Conservation (phyloP, 2,113 vertebrate species). For the Stigmatopora nigra region DNA sequence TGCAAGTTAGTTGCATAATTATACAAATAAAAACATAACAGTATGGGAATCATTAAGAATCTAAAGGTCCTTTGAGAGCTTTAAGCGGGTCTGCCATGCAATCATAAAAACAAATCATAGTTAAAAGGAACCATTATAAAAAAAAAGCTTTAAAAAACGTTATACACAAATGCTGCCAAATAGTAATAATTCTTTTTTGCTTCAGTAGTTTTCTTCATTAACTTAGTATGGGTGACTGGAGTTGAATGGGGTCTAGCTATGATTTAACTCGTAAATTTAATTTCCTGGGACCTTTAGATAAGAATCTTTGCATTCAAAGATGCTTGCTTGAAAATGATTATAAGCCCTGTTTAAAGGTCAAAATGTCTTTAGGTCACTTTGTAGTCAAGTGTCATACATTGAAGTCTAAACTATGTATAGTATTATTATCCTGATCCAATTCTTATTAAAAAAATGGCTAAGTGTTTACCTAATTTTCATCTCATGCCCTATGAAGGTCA, state of each 20-base stretch:
- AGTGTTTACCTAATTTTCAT: too few relatives aligned
- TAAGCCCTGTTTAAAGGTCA: conserved; percentile 12
- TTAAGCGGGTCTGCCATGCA: background rate
- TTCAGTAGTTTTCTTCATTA: background rate
- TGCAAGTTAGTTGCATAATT: background rate
- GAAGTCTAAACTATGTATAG: conserved; percentile 7
- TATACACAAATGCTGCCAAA: background rate
- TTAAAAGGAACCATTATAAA: background rate
- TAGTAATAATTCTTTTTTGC: background rate
- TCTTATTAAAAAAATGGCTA: conserved; percentile 7
- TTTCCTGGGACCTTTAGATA: background rate
- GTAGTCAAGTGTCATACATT: conserved; percentile 21
- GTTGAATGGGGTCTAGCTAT: background rate
- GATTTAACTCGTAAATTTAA: background rate
- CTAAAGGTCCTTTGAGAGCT: background rate
- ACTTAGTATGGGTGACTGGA: background rate
- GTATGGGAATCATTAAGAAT: background rate
- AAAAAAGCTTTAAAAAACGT: background rate
- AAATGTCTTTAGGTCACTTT: conserved; percentile 12
- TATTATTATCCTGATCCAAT: conserved; percentile 6
- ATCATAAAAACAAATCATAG: background rate
- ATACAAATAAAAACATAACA: background rate
- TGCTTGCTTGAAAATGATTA: conserved; percentile 2
- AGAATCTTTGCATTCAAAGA: background rate
- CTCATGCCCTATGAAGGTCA: conserved; percentile 32